Evolutionary conservation across 2,888 invertebrate genomes (phyloP).

Genomic region (Dasysyrphus tricinctus): DNA sequence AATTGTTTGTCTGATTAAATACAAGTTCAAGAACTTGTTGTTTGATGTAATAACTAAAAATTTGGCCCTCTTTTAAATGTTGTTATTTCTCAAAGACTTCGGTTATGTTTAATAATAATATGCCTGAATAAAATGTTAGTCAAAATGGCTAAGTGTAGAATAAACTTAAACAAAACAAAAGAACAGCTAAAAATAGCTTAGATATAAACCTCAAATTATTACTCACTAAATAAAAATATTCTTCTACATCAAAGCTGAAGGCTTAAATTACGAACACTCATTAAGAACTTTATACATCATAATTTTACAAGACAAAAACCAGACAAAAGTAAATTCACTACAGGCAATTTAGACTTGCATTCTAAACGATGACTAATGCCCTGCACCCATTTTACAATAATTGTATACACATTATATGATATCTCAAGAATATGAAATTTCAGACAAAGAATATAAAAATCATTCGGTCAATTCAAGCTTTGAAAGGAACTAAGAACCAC

Average conservation of each 20-base stretch:
- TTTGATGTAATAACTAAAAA: no score
- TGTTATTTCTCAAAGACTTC: no score
- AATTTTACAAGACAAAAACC: not conserved
- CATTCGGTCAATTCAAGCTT: slow-evolving; percentile 4
- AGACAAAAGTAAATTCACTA: not conserved
- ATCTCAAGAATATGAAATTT: slow-evolving; percentile 27
- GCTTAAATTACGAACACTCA: not conserved
- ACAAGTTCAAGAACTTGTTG: no score
- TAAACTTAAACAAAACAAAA: no score
- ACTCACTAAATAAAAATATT: not conserved
- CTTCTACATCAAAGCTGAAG: not conserved
- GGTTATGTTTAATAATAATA: no score
- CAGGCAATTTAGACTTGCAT: not conserved
- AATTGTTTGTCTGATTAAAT: no score
- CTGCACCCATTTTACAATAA: slow-evolving; percentile 24
- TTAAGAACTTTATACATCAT: not conserved
- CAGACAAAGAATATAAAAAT: slow-evolving; percentile 23
- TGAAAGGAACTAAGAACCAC: slow-evolving; percentile 25
- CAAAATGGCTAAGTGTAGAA: no score
- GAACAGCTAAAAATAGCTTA: no score
- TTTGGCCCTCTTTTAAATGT: no score
- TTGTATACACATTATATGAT: not conserved
- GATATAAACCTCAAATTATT: no score
- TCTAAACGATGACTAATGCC: slow-evolving; percentile 25
- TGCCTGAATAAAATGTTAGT: no score